Base-by-base conservation (phyloP, 2,888 invertebrate species). In the Lamellibrachia satsuma region DNA sequence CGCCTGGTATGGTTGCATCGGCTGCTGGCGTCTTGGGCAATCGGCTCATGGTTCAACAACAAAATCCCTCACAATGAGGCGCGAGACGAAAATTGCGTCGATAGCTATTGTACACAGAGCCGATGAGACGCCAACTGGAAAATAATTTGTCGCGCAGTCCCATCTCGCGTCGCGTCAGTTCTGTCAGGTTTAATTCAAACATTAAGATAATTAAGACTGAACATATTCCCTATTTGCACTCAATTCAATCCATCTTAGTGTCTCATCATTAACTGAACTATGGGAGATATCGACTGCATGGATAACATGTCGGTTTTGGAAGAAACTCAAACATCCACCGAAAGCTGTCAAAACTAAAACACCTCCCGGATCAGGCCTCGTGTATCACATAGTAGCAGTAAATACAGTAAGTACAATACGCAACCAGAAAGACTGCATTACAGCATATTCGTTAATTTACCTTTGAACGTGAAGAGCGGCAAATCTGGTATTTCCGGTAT, bases 381-480 rank as follows among this genome's bases (percentile, higher is more conserved):
- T 57, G 8, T 3, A 15, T 57, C 57, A 6, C 4, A 15, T 57
- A 57, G 57, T 57, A 7, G 57, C 2, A 8, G 15, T 57, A 11
- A 57, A 57, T 11, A 8, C 15, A 11, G 7, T 57, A 57, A 2
- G 8, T 8, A 57, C 57, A 57, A 8, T 11, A 57, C 8, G 15
- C 15, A 57, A 57, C 8, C 57, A 57, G 57, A 57, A 57, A 57
- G 2, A 57, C 9, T 55, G 55, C 75, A 22, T 75, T 75, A 75
- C 15, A 75, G n/a, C 4, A 15, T 22, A 75, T n/a, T 22, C n/a
- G 75, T 75, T 75, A 22, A 92, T 92, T 92, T 91, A 94, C 94
- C 90, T 93, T 93, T 94, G 93, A 94, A 94, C 39, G 93, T 93
- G 93, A 94, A 93, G 90, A 93, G 60, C 7, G 94, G 94, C 22